Percentiles rank a stretch among this genome's conserved stretches.
These are phyloP conservation scores for Hypsibius dujardini DNA, from an alignment of 1,140 invertebrate species.

Conservation along the genomic window DNA sequence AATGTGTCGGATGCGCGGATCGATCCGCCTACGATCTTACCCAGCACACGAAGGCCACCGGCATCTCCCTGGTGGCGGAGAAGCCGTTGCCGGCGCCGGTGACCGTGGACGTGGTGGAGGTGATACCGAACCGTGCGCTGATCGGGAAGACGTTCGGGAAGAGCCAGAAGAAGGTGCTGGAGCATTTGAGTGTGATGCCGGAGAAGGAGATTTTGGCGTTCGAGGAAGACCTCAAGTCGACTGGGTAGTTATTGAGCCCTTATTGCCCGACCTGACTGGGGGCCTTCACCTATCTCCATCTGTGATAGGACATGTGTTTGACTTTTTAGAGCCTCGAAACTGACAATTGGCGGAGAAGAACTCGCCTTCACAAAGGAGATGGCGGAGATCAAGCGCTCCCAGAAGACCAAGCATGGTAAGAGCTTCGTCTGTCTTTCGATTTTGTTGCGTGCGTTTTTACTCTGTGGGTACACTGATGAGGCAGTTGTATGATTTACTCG, in stretches of 20 bases:
- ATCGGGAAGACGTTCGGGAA: conserved; percentile 87
- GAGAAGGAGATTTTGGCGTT: conserved; percentile 44
- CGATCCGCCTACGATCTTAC: conserved; percentile 89
- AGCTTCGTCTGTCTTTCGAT: too few species aligned
- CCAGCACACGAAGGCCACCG: conserved; percentile 80
- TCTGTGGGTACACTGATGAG: too few species aligned
- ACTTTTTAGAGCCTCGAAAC: conserved; percentile 33
- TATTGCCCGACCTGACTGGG: background rate
- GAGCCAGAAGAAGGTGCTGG: conserved; percentile 66
- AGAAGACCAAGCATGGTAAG: conserved; percentile 62
- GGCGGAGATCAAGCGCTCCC: conserved; percentile 55
- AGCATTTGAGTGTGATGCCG: conserved; percentile 46
- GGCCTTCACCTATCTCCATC: too few species aligned
- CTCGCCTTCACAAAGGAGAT: conserved; percentile 54
- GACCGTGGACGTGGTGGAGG: conserved; percentile 43
- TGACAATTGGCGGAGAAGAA: conserved; percentile 40
- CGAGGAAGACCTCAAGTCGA: conserved; percentile 44
- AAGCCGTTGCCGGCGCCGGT: conserved; percentile 68
- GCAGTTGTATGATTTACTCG: too few species aligned
- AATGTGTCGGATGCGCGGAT: conserved; percentile 98
- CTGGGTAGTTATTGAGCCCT: conserved; percentile 32
- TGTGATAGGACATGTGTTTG: too few species aligned
- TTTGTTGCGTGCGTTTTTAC: too few species aligned
- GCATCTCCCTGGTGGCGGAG: conserved; percentile 70
- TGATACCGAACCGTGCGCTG: conserved; percentile 58